Base-by-base conservation (phyloP, 2,113 vertebrate genomes). In the Campylomormyrus numenius region DNA sequence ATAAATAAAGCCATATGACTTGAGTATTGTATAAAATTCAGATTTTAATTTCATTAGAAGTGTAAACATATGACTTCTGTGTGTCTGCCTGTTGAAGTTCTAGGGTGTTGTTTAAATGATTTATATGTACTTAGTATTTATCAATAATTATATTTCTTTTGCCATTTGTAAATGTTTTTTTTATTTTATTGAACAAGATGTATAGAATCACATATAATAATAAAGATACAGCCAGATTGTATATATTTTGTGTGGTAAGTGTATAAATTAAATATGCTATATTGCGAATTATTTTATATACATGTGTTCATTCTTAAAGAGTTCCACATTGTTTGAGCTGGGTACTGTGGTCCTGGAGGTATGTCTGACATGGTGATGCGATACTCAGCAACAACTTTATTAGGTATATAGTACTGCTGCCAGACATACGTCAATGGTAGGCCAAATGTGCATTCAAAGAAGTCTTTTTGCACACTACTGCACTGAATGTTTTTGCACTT, bases 1-100 rank as follows among this genome's bases (percentile, higher is more conserved):
- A 50, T 10, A 50, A 87, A 52, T 31, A 87, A 87, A 87, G 85
- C 85, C 85, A 87, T 87, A 87, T 52, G 49, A 87, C n/a, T 53
- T 27, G 45, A 87, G n/a, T 53, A 52, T n/a, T 52, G 45, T 85
- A 45, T 45, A 85, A 21, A 85, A 48, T 24, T n/a, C 6, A 1
- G 9, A 45, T 21, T 48, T 48, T 17, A 19, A 7, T 80, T 80
- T 42, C 39, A 21, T 39, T 80, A 80, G 35, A 42, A 6, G 35
- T 19, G 17, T 80, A 39, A 80, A 80, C 31, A 80, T 80, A 39
- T 19, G 74, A 80, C 74, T 42, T 80, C 74, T 42, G 74, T 42
- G 35, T 80, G 74, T 80, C 74, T 80, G 35, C 74, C 17, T 15
- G 35, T 80, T 17, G 74, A 42, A 80, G 35, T 39, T 42, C 31